A percentile compares a stretch with the other conserved stretches of the same genome.
These are phyloP conservation scores for Sorex araneus DNA, from an alignment of 2,113 vertebrate genomes.

Conservation along the genomic window DNA sequence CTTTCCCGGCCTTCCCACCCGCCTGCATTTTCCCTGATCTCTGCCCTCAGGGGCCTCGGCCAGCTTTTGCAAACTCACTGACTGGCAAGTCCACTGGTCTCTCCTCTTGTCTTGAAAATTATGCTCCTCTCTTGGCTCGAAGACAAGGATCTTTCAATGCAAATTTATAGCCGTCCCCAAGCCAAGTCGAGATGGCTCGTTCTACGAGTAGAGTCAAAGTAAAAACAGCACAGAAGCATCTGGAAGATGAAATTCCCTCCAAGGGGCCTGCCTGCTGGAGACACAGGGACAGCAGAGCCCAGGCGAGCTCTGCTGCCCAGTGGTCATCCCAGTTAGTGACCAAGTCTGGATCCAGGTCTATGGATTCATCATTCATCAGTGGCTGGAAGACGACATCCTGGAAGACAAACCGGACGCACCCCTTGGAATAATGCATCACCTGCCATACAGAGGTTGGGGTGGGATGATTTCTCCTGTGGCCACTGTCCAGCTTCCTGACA, in stretches of 20 bases:
- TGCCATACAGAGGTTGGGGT: rapidly evolving
- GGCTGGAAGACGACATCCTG: background rate
- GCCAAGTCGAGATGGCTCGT: background rate
- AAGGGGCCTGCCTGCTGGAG: background rate
- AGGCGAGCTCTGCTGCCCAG: too few species aligned
- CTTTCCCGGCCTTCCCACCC: too few species aligned
- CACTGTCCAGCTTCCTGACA: background rate
- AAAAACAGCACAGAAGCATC: background rate
- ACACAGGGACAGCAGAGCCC: too few species aligned
- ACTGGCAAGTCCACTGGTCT: background rate
- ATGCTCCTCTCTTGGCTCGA: background rate
- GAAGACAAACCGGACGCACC: background rate
- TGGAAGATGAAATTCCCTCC: background rate
- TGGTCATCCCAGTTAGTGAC: too few species aligned
- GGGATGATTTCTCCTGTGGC: background rate
- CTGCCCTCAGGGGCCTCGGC: rapidly evolving
- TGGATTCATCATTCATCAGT: too few species aligned
- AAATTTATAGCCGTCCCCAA: background rate
- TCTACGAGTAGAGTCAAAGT: background rate
- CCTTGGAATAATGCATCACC: background rate
- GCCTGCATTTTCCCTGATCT: background rate
- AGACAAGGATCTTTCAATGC: background rate
- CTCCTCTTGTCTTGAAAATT: background rate
- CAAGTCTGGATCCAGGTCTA: too few species aligned
- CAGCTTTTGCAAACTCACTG: background rate